These are phyloP conservation scores for Onychomys torridus DNA, from an alignment of 2,797 vertebrate genomes.

Conservation along the genomic window DNA sequence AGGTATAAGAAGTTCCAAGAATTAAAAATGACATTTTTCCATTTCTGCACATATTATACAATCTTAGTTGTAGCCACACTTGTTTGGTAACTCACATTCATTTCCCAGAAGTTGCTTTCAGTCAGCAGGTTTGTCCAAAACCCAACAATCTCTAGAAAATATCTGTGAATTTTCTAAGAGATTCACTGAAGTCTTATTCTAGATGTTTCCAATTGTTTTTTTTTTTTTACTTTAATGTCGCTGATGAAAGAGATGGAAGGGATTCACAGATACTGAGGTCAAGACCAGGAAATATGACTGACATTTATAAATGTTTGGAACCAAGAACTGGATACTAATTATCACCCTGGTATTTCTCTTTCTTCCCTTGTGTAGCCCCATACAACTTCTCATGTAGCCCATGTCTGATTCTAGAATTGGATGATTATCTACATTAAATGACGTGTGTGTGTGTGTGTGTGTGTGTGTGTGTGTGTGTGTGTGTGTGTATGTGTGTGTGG, in stretches of 20 bases:
- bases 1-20: not conserved
- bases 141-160: constrained; percentile 1
- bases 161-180: constrained; percentile 28
- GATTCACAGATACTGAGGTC: not conserved
- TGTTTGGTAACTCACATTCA: not conserved
- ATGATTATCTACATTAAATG: not conserved
- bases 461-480: too few relatives aligned
- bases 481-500: too few relatives aligned
- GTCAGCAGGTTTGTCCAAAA: not conserved
- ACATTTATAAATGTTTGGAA: not conserved
- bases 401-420: not conserved
- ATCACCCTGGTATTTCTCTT: not conserved
- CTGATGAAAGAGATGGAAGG: not conserved
- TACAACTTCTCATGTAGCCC: not conserved
- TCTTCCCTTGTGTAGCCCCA: not conserved
- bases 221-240: not conserved
- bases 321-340: not conserved
- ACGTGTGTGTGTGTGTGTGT: too few relatives aligned
- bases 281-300: not conserved
- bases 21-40: constrained; percentile 35
- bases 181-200: not conserved
- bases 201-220: not conserved
- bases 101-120: constrained; percentile 48
- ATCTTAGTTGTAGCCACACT: not conserved
- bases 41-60: constrained; percentile 2